Conservation (phyloP, 2,888 invertebrate genomes). For the Hirtodrosophila duncani region DNA sequence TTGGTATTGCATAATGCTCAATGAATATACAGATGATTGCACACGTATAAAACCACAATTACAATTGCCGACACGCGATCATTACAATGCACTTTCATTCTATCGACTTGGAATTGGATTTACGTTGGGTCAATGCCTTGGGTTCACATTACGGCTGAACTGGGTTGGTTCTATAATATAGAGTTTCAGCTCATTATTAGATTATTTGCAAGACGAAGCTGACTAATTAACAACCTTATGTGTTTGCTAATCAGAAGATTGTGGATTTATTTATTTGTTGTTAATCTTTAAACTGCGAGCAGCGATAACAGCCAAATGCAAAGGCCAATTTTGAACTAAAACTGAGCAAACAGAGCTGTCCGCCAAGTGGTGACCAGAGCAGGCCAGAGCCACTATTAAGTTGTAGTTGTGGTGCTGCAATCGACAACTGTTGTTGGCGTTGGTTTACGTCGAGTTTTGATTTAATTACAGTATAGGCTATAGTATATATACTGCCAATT, state of each 20-base stretch:
- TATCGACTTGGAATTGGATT: no score
- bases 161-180: no score
- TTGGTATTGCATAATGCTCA: no score
- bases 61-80: no score
- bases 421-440: constrained; percentile 6
- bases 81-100: no score
- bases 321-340: constrained; percentile 41
- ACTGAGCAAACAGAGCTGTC: not conserved
- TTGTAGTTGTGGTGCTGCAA: constrained; percentile 28
- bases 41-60: no score
- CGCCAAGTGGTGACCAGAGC: constrained; percentile 11
- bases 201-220: no score
- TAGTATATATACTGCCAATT: constrained; percentile 30
- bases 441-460: constrained; percentile 7
- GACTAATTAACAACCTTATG: no score
- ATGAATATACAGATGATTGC: no score
- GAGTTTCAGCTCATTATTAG: no score
- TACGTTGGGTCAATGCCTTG: no score
- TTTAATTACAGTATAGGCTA: constrained; percentile 44
- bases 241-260: constrained; percentile 16
- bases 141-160: no score
- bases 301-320: constrained; percentile 23
- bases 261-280: constrained; percentile 4
- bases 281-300: constrained; percentile 15
- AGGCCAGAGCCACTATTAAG: constrained; percentile 8